Evolutionary conservation across 2,113 vertebrate genomes (phyloP).

Genomic region (Stigmatopora argus): DNA sequence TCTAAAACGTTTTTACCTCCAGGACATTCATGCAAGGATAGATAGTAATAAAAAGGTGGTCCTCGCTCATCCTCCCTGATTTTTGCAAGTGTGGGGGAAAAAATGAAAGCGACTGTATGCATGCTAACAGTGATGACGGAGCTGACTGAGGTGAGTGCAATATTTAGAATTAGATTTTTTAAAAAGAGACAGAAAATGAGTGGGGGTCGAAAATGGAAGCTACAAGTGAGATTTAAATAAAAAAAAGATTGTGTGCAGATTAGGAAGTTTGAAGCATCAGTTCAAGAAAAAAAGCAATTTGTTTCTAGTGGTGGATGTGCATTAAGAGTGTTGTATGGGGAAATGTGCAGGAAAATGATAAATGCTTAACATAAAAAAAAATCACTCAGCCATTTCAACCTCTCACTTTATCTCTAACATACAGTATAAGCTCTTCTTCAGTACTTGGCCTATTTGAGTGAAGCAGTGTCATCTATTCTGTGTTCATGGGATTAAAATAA

Average conservation of each 20-base stretch:
- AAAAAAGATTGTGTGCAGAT: slow-evolving; percentile 20
- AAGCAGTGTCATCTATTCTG: background rate
- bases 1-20: slow-evolving; percentile 16
- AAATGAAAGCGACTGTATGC: slow-evolving; percentile 7
- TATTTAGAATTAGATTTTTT: slow-evolving; percentile 6
- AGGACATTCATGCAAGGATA: slow-evolving; percentile 22
- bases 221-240: background rate
- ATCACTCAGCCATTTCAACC: background rate
- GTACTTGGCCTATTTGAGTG: background rate
- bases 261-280: slow-evolving; percentile 20
- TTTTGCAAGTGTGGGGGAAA: background rate
- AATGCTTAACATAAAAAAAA: slow-evolving; percentile 21
- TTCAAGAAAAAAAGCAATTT: slow-evolving; percentile 31
- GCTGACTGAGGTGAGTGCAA: background rate
- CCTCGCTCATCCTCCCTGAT: slow-evolving; percentile 4
- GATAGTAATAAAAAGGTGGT: slow-evolving; percentile 7
- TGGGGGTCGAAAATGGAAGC: background rate
- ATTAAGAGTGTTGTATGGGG: background rate
- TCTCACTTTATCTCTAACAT: slow-evolving; percentile 12
- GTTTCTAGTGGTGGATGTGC: slow-evolving; percentile 20
- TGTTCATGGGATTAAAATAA: background rate
- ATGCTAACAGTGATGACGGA: slow-evolving; percentile 3
- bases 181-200: background rate
- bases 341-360: slow-evolving; percentile 20
- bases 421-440: background rate